Conservation (phyloP, 2,797 vertebrate species). For the Aratinga solstitialis region DNA sequence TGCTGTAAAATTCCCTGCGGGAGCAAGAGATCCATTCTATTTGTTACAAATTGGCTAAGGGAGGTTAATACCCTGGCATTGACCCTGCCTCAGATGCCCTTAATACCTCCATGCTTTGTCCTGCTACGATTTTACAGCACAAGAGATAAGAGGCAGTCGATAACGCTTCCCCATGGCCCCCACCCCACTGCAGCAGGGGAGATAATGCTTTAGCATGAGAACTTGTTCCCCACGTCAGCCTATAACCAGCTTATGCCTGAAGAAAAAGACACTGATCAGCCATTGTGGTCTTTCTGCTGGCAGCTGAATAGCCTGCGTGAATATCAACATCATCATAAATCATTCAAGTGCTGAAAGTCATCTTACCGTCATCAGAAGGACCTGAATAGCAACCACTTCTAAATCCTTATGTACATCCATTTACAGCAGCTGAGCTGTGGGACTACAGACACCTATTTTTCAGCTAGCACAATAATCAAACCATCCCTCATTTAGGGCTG, state of each 20-base stretch:
- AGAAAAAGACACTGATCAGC: background rate
- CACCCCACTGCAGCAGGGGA: background rate
- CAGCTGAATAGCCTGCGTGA: background rate
- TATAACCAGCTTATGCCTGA: background rate
- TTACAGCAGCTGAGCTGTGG: slow-evolving; percentile 34
- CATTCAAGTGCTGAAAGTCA: slow-evolving; percentile 20
- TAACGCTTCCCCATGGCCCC: background rate
- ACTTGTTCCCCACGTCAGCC: background rate
- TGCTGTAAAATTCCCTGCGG: background rate
- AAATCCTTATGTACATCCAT: background rate
- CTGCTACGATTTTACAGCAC: slow-evolving; percentile 9
- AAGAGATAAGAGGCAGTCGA: background rate
- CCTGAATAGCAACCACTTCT: slow-evolving; percentile 24
- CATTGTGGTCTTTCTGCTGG: background rate
- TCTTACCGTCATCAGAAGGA: slow-evolving; percentile 1
- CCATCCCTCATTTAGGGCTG: background rate
- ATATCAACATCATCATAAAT: slow-evolving; percentile 37
- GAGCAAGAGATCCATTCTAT: background rate
- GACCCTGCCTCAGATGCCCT: background rate
- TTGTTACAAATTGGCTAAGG: slow-evolving; percentile 14
- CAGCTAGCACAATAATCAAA: background rate
- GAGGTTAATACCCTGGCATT: slow-evolving; percentile 29
- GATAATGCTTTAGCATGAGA: background rate
- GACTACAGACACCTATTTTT: slow-evolving; percentile 3
- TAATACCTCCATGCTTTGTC: background rate